Evolutionary conservation across 2,113 vertebrate species (phyloP).

Genomic region (Melanocharis versteri): DNA sequence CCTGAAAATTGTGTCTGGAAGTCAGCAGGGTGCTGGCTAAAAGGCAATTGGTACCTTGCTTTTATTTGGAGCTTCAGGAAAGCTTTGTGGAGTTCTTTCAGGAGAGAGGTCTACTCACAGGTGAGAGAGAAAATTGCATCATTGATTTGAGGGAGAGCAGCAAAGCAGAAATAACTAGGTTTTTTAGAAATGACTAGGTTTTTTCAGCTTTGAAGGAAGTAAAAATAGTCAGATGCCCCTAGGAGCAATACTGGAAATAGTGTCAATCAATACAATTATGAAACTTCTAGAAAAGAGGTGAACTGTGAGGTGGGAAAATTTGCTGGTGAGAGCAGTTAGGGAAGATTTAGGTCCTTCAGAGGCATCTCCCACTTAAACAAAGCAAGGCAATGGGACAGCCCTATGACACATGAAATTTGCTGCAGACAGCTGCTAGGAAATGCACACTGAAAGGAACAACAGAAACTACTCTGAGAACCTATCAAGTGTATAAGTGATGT

Average conservation of each 20-base stretch:
- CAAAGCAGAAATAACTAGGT: conserved; percentile 2
- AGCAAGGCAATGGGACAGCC: background rate
- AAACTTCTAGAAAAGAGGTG: background rate
- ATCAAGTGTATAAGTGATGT: background rate
- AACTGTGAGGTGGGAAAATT: conserved; percentile 5
- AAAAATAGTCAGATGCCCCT: conserved; percentile 31
- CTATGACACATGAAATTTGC: background rate
- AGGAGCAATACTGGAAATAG: background rate
- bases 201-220: conserved; percentile 15
- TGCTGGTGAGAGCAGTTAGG: background rate
- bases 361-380: background rate
- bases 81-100: background rate
- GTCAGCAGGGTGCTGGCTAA: background rate
- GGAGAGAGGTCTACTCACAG: background rate
- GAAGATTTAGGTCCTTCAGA: background rate
- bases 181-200: background rate
- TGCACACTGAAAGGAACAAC: background rate
- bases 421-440: conserved; percentile 8
- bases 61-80: background rate
- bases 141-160: conserved; percentile 16
- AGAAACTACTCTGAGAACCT: background rate
- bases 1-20: background rate
- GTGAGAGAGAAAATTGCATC: conserved; percentile 1
- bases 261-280: conserved; percentile 4
- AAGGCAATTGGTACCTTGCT: background rate